These are phyloP conservation scores for Sycophila sp. DNA, from an alignment of 1,140 invertebrate species.

Conservation along the genomic window DNA sequence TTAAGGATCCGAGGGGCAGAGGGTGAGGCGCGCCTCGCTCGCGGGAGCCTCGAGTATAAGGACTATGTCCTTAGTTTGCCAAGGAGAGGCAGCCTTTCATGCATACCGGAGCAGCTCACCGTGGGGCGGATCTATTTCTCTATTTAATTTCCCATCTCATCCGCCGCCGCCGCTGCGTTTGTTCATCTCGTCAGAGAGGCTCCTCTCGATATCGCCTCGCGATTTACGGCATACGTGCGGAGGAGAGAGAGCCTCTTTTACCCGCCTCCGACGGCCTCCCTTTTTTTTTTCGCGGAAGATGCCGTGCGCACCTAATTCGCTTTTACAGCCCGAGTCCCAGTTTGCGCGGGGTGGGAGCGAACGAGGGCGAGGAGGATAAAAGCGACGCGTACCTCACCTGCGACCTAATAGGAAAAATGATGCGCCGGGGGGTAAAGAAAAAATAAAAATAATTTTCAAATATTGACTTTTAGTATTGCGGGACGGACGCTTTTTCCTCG, in stretches of 20 bases:
- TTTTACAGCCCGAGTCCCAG: constrained; percentile 23
- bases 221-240: constrained; percentile 32
- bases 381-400: constrained; percentile 19
- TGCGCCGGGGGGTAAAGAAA: constrained; percentile 16
- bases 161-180: background rate
- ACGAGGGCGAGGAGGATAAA: background rate
- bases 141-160: constrained; percentile 42
- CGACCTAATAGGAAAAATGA: constrained; percentile 21
- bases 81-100: constrained; percentile 49
- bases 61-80: constrained; percentile 21
- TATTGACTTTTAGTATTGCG: no score
- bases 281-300: background rate
- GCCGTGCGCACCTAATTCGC: constrained; percentile 27
- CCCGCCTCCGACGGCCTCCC: background rate
- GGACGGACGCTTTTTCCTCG: background rate
- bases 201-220: constrained; percentile 13
- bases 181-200: constrained; percentile 27
- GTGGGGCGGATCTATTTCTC: constrained; percentile 36
- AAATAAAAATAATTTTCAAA: constrained; percentile 7
- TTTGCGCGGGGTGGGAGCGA: background rate
- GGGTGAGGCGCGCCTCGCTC: constrained; percentile 20
- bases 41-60: constrained; percentile 41
- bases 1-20: constrained; percentile 45
- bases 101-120: constrained; percentile 53
- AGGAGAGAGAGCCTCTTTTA: no score